Evolutionary conservation across 2,888 invertebrate species (phyloP), one percentile per base, ranked within the genome.

Genomic region (Gandaritis pyraliata): DNA sequence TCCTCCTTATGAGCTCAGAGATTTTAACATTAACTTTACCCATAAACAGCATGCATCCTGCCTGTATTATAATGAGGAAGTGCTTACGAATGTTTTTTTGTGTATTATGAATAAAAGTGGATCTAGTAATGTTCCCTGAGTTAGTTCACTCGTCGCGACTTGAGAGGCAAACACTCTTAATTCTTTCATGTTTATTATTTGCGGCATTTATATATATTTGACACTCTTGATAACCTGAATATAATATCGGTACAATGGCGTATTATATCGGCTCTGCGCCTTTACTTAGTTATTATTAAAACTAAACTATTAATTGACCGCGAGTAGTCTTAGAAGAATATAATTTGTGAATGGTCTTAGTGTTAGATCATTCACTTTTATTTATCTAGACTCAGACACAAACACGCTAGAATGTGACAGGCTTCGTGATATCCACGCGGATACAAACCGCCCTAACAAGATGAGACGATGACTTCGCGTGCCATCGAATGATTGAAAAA

Each of bases 11-110:
- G 71, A 72, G 66, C 69, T 75, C 66, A 65, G 58, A 52, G 47
- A 38, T 58, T 60, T 61, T 61, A 63, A 57, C 62, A 58, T 66
- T 71, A 69, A 57, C 58, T 51, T 61, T 45, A 39, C 41, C 47
- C 47, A 72, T 68, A 67, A 74, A 61, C 76, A 75, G 75, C 76
- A 81, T 76, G 75, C 77, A 82, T 47, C 30, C 48, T 45, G 43
- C 41, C 18, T 39, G 46, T n/a, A 45, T 49, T 30, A 47, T 43
- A 48, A 45, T 45, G 29, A 54, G 53, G 53, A 53, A 53, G 50
- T 52, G 48, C 15, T 52, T 52, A 16, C 15, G 2, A 29, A 39
- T 36, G 29, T 39, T n/a, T 18, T 39, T 48, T 23, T 48, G 16
- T 15, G 15, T 36, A 23, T 16, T 55, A 29, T 33, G 10, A 30